Percentiles rank a stretch among this genome's conserved stretches.
Evolutionary conservation across 1,140 invertebrate species (phyloP).

Genomic region (Calliphora vicina): DNA sequence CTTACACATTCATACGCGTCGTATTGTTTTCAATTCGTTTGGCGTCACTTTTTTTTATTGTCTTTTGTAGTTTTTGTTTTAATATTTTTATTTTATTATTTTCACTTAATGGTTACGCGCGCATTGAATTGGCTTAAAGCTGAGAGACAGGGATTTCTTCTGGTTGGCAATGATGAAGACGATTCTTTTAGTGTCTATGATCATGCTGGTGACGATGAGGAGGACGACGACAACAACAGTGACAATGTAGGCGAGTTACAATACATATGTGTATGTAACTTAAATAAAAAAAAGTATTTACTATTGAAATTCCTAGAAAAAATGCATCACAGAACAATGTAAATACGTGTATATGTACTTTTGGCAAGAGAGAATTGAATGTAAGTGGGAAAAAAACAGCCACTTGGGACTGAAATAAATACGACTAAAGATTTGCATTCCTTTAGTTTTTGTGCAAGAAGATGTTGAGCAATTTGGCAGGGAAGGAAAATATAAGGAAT

Average conservation of each 20-base stretch:
- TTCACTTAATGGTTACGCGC: slow-evolving; percentile 7
- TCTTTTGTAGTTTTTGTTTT: slow-evolving; percentile 1
- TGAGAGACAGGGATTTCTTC: background rate
- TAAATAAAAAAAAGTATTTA: too few relatives aligned
- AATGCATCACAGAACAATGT: too few relatives aligned
- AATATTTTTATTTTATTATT: slow-evolving; percentile 11
- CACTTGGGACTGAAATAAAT: too few relatives aligned
- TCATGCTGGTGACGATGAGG: background rate
- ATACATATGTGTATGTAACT: too few relatives aligned
- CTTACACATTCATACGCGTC: background rate
- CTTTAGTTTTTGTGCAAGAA: too few relatives aligned
- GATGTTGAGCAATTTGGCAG: too few relatives aligned
- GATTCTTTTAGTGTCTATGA: background rate
- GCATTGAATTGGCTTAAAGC: slow-evolving; percentile 8
- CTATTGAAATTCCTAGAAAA: too few relatives aligned
- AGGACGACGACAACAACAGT: background rate
- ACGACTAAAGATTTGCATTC: too few relatives aligned
- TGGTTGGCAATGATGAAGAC: background rate
- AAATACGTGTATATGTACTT: too few relatives aligned
- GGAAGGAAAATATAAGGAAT: too few relatives aligned
- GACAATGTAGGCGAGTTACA: background rate
- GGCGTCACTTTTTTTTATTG: background rate
- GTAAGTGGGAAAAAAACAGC: too few relatives aligned
- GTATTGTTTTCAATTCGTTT: slow-evolving; percentile 8
- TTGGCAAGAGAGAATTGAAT: too few relatives aligned